Evolutionary conservation across 2,888 invertebrate genomes (phyloP).

Genomic region (Chaetoderma sp.): DNA sequence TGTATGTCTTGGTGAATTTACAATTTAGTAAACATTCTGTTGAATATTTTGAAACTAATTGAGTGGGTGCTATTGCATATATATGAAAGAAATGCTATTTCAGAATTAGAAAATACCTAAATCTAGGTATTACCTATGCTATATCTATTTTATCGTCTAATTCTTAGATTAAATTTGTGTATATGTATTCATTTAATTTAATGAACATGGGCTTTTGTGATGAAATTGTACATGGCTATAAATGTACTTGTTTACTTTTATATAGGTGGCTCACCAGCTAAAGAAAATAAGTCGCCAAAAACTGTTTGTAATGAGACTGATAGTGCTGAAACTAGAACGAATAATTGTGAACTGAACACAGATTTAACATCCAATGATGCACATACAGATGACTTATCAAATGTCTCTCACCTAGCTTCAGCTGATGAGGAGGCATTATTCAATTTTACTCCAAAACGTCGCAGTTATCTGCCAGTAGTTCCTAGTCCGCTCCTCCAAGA

Average conservation of each 20-base stretch:
- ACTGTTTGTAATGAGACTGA: not conserved
- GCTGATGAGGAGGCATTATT: not conserved
- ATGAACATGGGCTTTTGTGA: too few species aligned
- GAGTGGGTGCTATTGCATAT: too few species aligned
- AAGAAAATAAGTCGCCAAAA: not conserved
- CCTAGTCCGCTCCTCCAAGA: conserved; percentile 55
- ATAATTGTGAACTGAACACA: too few species aligned
- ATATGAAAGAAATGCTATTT: too few species aligned
- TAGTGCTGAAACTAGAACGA: not conserved
- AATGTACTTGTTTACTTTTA: not conserved
- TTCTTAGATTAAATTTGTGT: too few species aligned
- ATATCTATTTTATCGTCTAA: too few species aligned
- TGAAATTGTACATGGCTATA: not conserved
- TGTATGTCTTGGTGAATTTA: too few species aligned
- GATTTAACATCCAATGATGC: not conserved
- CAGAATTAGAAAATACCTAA: too few species aligned
- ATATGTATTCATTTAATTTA: too few species aligned
- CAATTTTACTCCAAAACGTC: not conserved
- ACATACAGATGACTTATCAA: not conserved
- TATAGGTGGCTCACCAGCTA: not conserved
- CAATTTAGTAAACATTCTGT: too few species aligned
- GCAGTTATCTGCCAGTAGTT: conserved; percentile 50
- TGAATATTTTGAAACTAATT: too few species aligned
- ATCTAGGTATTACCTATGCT: too few species aligned
- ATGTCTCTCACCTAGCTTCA: not conserved